These are phyloP conservation scores for Cyphomyrus plagiostoma DNA, from an alignment of 2,113 vertebrate species.

Conservation along the genomic window DNA sequence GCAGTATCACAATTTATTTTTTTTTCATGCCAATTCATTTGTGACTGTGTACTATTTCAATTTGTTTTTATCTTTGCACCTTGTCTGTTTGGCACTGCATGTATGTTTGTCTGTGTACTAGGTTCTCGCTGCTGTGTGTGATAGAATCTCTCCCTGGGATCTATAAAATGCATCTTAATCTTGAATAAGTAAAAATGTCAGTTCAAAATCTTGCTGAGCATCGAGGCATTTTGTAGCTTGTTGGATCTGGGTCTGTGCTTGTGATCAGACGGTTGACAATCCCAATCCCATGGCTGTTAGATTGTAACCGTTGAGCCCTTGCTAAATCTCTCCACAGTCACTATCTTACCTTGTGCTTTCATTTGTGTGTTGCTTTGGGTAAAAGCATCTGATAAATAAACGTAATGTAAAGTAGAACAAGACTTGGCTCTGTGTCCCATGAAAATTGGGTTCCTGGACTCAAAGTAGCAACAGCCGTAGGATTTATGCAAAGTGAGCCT, in stretches of 20 bases:
- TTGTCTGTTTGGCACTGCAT: not conserved
- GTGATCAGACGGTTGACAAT: not conserved
- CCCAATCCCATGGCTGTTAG: not conserved
- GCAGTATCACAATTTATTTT: no score
- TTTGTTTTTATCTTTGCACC: no score
- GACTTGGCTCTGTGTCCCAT: not conserved
- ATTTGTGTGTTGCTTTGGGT: not conserved
- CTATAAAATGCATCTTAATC: not conserved
- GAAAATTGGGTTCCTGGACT: not conserved
- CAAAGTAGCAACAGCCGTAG: not conserved
- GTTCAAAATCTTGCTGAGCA: not conserved
- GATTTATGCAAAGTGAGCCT: not conserved
- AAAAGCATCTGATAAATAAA: not conserved
- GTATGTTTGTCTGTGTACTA: not conserved
- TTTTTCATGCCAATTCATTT: no score
- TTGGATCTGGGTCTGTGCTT: not conserved
- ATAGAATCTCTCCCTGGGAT: not conserved
- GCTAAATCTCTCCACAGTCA: not conserved
- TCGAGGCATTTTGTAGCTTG: not conserved
- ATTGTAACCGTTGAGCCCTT: not conserved
- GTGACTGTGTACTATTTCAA: no score
- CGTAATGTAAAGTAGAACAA: not conserved
- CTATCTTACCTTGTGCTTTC: not conserved
- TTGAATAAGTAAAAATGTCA: not conserved
- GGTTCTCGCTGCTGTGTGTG: not conserved